These are phyloP conservation scores for Phoxinus dragarum DNA, from an alignment of 2,797 vertebrate species.

Conservation along the genomic window DNA sequence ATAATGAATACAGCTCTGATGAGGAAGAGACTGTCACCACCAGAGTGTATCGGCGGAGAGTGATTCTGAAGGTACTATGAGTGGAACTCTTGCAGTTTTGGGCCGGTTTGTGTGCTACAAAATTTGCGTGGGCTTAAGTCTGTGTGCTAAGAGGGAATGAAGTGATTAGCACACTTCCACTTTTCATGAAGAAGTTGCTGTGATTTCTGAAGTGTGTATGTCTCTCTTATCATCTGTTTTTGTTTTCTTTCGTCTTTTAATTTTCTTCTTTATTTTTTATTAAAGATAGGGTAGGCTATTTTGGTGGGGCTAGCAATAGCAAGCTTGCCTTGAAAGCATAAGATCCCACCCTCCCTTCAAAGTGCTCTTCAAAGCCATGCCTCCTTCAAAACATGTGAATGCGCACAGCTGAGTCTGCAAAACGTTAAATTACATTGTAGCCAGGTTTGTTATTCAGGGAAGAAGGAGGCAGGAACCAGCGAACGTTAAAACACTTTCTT, in stretches of 20 bases:
- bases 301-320: neutral
- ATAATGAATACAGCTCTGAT: conserved; percentile 84
- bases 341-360: neutral
- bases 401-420: neutral
- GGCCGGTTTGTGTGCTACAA: conserved; percentile 39
- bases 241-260: neutral
- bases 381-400: neutral
- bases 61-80: conserved; percentile 93
- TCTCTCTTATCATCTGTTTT: neutral
- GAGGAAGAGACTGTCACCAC: conserved; percentile 93
- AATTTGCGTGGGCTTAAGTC: conserved; percentile 32
- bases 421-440: too few relatives aligned
- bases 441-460: too few relatives aligned
- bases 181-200: neutral
- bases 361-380: neutral
- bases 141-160: conserved; percentile 46
- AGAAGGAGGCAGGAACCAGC: too few relatives aligned
- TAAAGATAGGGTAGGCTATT: neutral
- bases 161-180: conserved; percentile 22
- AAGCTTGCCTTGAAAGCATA: neutral
- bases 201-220: conserved; percentile 3
- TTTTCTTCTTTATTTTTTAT: neutral
- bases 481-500: too few relatives aligned
- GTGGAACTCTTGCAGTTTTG: conserved; percentile 30
- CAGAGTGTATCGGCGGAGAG: conserved; percentile 88